phyloP scores from a whole-genome alignment of 2,797 vertebrate genomes.

The Sitta carolinensis region DNA sequence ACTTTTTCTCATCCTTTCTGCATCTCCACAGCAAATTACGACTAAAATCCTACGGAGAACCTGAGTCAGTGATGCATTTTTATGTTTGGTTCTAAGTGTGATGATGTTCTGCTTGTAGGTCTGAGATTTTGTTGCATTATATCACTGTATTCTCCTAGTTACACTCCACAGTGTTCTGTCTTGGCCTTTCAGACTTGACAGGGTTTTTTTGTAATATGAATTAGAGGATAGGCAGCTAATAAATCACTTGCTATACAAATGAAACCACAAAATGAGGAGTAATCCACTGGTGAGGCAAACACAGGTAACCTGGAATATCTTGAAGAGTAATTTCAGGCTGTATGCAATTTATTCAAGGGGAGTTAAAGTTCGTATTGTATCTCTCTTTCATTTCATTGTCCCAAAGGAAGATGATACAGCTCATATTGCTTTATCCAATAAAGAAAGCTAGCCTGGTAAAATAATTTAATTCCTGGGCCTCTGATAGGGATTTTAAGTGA shows the following conservation, averaged over 20 bases:
- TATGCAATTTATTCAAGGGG: background rate
- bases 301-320: background rate
- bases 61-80: background rate
- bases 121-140: background rate
- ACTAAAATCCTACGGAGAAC: background rate
- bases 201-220: background rate
- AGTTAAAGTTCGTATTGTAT: background rate
- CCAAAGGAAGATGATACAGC: background rate
- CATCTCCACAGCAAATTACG: background rate
- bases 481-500: background rate
- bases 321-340: background rate
- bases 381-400: background rate
- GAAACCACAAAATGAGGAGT: background rate
- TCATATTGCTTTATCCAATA: background rate
- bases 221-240: background rate
- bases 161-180: background rate
- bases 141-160: background rate
- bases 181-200: background rate
- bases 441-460: background rate
- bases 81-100: background rate
- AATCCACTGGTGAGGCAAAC: background rate
- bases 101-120: background rate
- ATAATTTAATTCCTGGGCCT: background rate
- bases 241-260: background rate
- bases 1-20: fast-evolving